Base-by-base conservation (phyloP, 1,140 invertebrate genomes). In the Scylla paramamosain region DNA sequence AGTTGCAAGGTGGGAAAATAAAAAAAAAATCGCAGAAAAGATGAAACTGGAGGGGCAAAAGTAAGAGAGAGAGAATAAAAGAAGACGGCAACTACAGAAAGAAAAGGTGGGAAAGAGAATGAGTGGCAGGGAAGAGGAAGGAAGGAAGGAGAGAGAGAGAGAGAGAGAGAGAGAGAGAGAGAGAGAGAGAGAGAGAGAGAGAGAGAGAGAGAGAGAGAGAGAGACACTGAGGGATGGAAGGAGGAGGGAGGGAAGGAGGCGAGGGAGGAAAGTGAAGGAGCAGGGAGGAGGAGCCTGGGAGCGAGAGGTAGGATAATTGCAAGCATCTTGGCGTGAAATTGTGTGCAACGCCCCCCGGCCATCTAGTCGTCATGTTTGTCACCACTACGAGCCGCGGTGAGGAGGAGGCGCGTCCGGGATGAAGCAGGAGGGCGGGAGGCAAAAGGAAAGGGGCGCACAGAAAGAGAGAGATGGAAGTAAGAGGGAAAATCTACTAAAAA, bases 281-380 rank as follows among this genome's bases (percentile, higher is more conserved):
- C 31, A 39, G 52, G 52, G 25, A 31, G 39, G 31, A 4, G 52
- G 10, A 28, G 59, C 14, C 20, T 59, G 14, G 90, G n/a, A 67
- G 90, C 14, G 52, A 67, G 77, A 91, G 46, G 29, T 32, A 32
- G 90, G 90, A 91, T 91, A 91, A 91, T 91, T 91, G 90, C 52
- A 46, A 67, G 90, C 90, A 91, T 91, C 90, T 48, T 32, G 90
- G 14, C 90, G 90, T 91, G 90, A 91, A 91, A 91, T 91, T 91
- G 52, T 52, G 52, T 77, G 90, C 90, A 91, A 91, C 52, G 28
- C 29, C 90, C 90, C n/a, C 52, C 39, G 39, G 90, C 46, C 90
- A 91, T 77, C 77, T 28, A 77, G 90, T 77, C 90, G 29, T 77
- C 29, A 77, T 32, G 77, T 77, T 20, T 91, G 90, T 91, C 52